Evolutionary conservation across 2,113 vertebrate species (phyloP), one percentile per base, ranked within the genome.

Genomic region (Pluvianellus socialis): DNA sequence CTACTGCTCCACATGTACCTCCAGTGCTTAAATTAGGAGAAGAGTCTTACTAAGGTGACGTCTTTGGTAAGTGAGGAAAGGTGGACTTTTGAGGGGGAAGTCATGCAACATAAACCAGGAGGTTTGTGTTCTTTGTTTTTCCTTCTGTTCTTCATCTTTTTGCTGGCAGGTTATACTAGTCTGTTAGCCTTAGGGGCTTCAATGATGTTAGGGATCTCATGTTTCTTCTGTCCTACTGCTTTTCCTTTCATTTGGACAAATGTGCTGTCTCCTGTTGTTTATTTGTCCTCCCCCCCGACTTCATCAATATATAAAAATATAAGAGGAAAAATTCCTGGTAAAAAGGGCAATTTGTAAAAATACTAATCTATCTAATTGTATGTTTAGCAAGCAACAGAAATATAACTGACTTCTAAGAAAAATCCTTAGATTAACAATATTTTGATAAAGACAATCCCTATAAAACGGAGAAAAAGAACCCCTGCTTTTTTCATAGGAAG

Each of bases 241-340:
- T 63, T 58, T 84, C 12, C 26, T 86, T 56, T 87, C 35, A 47
- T n/a, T 52, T 44, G 22, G 49, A 59, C 14, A 82, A 63, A 75
- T 52, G 23, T 6, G 3, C 4, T 2, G 0, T 42, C 18, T 88
- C 9, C 16, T 32, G 14, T 38, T 75, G 10, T 38, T 83, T 67
- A 50, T n/a, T n/a, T n/a, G n/a, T 9, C 38, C 38, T 33, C 3
- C 4, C 20, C 13, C 0, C 20, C 0, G 4, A 10, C 22, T 80
- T 68, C 22, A 52, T n/a, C 19, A 66, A 70, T 16, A 53, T 18
- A 13, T 50, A 77, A 73, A 68, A 61, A 58, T 18, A n/a, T 0
- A 28, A 65, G 30, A 38, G 12, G 56, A 88, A 71, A 81, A 79
- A 40, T 63, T 2, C 52, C 11, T 58, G 13, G 7, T 73, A 40